Conservation (phyloP, 2,113 vertebrate genomes). For the Oophaga pumilio region DNA sequence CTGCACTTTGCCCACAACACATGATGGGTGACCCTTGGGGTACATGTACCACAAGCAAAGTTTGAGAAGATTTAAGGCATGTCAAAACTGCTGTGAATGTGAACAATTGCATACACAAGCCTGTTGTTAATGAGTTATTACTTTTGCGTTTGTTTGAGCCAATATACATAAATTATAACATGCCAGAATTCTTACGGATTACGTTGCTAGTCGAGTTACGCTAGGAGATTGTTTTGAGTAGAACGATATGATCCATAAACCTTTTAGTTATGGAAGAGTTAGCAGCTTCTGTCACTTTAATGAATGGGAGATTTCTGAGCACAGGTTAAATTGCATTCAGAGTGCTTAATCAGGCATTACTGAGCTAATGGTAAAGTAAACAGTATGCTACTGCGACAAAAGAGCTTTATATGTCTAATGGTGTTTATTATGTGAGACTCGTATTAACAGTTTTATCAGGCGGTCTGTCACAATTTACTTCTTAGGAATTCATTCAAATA, state of each 20-base stretch:
- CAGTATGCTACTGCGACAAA: slow-evolving; percentile 11
- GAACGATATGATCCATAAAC: slow-evolving; percentile 30
- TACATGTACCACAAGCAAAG: background rate
- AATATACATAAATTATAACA: slow-evolving; percentile 5
- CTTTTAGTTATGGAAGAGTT: slow-evolving; percentile 48
- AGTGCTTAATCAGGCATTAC: slow-evolving; percentile 31
- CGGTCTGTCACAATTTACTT: slow-evolving; percentile 19
- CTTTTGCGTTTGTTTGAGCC: background rate
- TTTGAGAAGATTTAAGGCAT: background rate
- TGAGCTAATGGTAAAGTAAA: slow-evolving; percentile 47
- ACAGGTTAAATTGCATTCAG: slow-evolving; percentile 32
- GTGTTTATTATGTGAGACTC: background rate
- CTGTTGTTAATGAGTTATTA: background rate
- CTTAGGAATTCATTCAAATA: slow-evolving; percentile 11
- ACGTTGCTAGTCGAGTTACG: background rate
- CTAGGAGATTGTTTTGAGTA: slow-evolving; percentile 8
- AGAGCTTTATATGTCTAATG: slow-evolving; percentile 6
- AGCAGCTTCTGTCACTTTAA: slow-evolving; percentile 35
- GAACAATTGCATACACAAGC: background rate
- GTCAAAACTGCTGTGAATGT: background rate
- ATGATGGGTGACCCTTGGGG: background rate
- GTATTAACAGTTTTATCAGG: background rate
- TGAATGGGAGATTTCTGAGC: slow-evolving; percentile 11
- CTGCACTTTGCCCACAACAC: background rate
- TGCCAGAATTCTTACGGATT: slow-evolving; percentile 9